Evolutionary conservation across 2,888 invertebrate genomes (phyloP).

Genomic region (Coecobrya sp.): DNA sequence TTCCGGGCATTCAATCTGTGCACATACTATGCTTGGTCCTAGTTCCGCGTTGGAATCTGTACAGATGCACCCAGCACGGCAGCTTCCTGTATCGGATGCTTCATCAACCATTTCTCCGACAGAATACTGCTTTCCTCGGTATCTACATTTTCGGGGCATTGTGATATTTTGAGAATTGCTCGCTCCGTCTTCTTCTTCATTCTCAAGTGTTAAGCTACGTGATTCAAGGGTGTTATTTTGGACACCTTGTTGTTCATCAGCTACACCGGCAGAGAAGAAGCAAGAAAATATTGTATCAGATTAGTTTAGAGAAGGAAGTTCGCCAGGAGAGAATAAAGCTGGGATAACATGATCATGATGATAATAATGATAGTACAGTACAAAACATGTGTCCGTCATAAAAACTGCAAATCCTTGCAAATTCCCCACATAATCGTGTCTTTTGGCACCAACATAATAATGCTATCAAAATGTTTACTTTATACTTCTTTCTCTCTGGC

Average conservation of each 20-base stretch:
- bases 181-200: conserved; percentile 4
- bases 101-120: conserved; percentile 82
- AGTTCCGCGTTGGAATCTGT: conserved; percentile 36
- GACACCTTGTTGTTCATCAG: conserved; percentile 60
- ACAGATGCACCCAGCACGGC: conserved; percentile 84
- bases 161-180: conserved; percentile 31
- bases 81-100: conserved; percentile 83
- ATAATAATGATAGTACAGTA: not conserved
- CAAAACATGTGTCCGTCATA: conserved; percentile 58
- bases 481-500: conserved; percentile 12
- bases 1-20: conserved; percentile 85
- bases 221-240: conserved; percentile 75
- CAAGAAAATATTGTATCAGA: not conserved
- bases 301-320: not conserved
- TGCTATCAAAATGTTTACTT: conserved; percentile 61
- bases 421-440: conserved; percentile 40
- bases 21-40: conserved; percentile 83
- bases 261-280: conserved; percentile 15
- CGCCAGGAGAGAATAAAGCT: not conserved
- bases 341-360: not conserved
- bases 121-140: conserved; percentile 82
- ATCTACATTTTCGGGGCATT: conserved; percentile 80
- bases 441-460: conserved; percentile 12
- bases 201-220: conserved; percentile 73
- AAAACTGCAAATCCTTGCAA: conserved; percentile 55